A percentile compares a stretch with the other conserved stretches of the same genome.
Conservation (phyloP, 2,113 vertebrate genomes). For the Vanacampus margaritifer region DNA sequence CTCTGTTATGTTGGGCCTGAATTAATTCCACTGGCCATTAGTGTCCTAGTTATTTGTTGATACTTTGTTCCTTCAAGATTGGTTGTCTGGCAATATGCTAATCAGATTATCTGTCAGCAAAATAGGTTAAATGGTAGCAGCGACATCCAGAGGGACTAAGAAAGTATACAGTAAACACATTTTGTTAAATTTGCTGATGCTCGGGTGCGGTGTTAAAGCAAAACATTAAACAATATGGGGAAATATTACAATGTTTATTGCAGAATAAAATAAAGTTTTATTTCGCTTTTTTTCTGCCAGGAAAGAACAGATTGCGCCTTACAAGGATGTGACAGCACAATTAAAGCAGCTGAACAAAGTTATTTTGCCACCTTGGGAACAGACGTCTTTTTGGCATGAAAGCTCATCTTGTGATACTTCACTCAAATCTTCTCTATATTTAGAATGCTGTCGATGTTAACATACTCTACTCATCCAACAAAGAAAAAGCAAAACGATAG, state of each 20-base stretch:
- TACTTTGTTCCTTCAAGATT: constrained; percentile 41
- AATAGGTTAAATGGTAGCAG: constrained; percentile 3
- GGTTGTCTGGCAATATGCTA: constrained; percentile 32
- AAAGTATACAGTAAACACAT: background rate
- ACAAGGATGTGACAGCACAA: constrained; percentile 1
- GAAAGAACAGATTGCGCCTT: background rate
- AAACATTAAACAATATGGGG: no score
- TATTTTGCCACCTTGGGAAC: background rate
- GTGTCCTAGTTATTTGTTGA: constrained; percentile 56
- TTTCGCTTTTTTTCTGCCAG: background rate
- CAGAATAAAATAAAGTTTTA: background rate
- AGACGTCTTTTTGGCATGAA: background rate
- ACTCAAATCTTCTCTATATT: constrained; percentile 17
- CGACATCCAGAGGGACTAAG: constrained; percentile 1
- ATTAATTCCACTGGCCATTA: constrained; percentile 62
- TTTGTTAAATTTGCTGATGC: background rate
- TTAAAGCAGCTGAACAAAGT: background rate
- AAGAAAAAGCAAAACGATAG: no score
- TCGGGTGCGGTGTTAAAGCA: background rate
- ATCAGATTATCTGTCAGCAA: constrained; percentile 34
- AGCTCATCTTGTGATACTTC: constrained; percentile 11
- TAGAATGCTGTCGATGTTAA: constrained; percentile 5
- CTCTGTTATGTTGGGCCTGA: constrained; percentile 51
- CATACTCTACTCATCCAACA: constrained; percentile 9
- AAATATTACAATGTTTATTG: background rate